Base-by-base conservation (phyloP, 2,797 vertebrate genomes). In the Mareca strepera region DNA sequence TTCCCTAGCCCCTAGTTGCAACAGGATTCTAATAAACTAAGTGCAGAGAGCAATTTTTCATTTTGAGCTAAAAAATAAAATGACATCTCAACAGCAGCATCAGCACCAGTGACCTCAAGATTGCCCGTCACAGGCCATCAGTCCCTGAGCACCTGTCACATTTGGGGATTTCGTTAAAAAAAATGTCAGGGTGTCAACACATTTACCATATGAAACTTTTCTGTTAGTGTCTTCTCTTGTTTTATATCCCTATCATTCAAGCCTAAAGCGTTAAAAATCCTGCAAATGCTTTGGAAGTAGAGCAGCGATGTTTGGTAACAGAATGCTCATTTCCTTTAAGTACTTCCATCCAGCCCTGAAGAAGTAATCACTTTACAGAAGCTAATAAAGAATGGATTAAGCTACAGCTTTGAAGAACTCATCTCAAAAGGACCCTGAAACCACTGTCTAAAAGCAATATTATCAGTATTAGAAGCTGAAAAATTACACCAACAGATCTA, bases 311-410 rank as follows among this genome's bases (percentile, higher is more conserved):
- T 70, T 91, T 87, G 94, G 92, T 93, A 96, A 43, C 79, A 56
- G 92, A 74, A 83, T 70, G 74, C 86, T 98, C 86, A n/a, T 97
- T 95, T 96, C 88, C 93, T 96, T 92, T 91, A 82, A 97, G 93
- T 68, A 33, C 73, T 94, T 79, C 92, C 80, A 92, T 88, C 92
- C 94, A 93, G 89, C 94, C 96, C 96, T 94, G 92, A 12, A 97
- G 97, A 97, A 97, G 79, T 94, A 98, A 98, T 98, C 97, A 96
- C 95, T 97, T 97, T 95, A 97, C 88, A 95, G 96, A 86, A 98
- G 93, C 92, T 97, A 96, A 98, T 98, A 97, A 98, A 97, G 97
- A 92, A 97, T 96, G 97, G 97, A 98, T 98, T 98, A 98, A 96
- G 86, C 95, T 96, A 68, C 64, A 93, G 92, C 97, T 97, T 96